A percentile compares a stretch with the other conserved stretches of the same genome.
Evolutionary conservation across 1,140 invertebrate genomes (phyloP).

Genomic region (Neomicropteryx cornuta): DNA sequence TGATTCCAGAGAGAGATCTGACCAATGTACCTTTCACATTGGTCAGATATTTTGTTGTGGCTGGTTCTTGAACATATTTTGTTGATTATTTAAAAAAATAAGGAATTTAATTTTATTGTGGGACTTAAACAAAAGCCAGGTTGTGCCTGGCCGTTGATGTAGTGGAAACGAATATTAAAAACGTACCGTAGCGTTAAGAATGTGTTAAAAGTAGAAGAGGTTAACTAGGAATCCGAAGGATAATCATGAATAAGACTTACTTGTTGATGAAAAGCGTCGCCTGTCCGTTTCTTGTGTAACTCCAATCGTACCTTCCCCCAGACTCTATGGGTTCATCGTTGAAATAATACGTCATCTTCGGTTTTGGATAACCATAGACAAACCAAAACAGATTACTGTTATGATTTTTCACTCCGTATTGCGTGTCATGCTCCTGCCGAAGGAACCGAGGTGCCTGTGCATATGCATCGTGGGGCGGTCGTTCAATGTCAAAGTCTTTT

Average conservation of each 20-base stretch:
- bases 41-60: no score
- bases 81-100: no score
- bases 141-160: no score
- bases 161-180: no score
- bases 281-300: slow-evolving; percentile 82
- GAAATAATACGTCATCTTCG: slow-evolving; percentile 79
- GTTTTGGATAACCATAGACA: slow-evolving; percentile 87
- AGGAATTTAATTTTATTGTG: no score
- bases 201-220: no score
- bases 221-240: no score
- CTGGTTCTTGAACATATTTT: no score
- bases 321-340: slow-evolving; percentile 72
- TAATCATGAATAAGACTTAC: slow-evolving; percentile 31
- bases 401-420: slow-evolving; percentile 82
- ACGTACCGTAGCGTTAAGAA: no score
- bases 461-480: slow-evolving; percentile 72
- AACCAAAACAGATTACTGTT: slow-evolving; percentile 84
- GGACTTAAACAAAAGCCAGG: no score
- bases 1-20: no score
- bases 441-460: slow-evolving; percentile 74
- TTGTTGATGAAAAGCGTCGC: slow-evolving; percentile 78
- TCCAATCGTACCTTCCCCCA: slow-evolving; percentile 70
- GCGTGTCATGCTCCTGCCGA: slow-evolving; percentile 69
- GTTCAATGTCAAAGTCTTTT: slow-evolving; percentile 80
- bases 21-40: no score